phyloP scores from a whole-genome alignment of 2,888 invertebrate genomes.

The Hypselothyrea guttata region DNA sequence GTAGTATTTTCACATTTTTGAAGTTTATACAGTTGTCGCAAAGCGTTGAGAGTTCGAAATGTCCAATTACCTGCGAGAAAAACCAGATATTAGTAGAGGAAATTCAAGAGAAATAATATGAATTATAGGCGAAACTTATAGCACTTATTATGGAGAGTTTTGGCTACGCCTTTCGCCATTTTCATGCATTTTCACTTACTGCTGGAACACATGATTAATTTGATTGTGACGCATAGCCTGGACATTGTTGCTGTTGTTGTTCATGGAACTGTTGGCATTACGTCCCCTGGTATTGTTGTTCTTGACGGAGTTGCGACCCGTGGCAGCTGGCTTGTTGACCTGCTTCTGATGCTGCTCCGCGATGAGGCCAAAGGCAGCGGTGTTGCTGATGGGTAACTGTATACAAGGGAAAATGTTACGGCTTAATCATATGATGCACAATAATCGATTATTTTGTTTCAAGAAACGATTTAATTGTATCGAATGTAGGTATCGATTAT shows the following conservation, averaged over 20 bases:
- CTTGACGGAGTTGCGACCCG: constrained; percentile 42
- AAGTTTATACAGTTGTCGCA: not conserved
- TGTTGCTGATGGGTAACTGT: constrained; percentile 73
- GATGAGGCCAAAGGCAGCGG: constrained; percentile 43
- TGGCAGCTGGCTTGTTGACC: constrained; percentile 33
- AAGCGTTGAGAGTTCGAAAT: not conserved
- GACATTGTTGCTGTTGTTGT: constrained; percentile 32
- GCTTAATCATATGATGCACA: too few relatives aligned
- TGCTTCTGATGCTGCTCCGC: constrained; percentile 58
- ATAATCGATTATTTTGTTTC: too few relatives aligned
- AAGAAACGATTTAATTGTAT: too few relatives aligned
- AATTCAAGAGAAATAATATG: not conserved
- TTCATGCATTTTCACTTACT: constrained; percentile 36
- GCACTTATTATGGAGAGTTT: too few relatives aligned
- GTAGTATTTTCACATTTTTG: not conserved
- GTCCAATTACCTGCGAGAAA: constrained; percentile 4
- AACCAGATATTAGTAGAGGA: not conserved
- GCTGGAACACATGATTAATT: constrained; percentile 55
- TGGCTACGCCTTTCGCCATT: too few relatives aligned
- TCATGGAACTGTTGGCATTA: constrained; percentile 21
- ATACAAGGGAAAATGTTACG: not conserved
- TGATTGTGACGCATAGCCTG: constrained; percentile 61
- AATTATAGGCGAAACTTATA: too few relatives aligned
- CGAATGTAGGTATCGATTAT: too few relatives aligned
- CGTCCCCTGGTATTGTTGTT: constrained; percentile 33